A percentile compares a stretch with the other conserved stretches of the same genome.
Evolutionary conservation across 2,113 vertebrate species (phyloP).

Genomic region (Xiphophorus maculatus): DNA sequence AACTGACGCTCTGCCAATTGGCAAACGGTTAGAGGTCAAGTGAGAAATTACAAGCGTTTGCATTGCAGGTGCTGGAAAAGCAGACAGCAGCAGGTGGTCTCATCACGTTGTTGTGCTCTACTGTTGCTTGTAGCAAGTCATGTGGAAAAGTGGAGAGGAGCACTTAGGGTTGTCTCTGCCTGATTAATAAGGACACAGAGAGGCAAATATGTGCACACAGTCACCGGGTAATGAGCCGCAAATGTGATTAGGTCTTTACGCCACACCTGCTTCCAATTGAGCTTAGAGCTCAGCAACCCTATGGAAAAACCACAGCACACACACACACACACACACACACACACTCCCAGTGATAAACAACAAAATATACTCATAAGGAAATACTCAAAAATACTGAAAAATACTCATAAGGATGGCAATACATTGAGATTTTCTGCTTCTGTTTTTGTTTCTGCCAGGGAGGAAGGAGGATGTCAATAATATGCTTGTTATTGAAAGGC

Average conservation of each 20-base stretch:
- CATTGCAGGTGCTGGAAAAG: slow-evolving; percentile 66
- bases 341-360: slow-evolving; percentile 41
- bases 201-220: slow-evolving; percentile 81
- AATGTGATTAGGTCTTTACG: slow-evolving; percentile 81
- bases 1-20: slow-evolving; percentile 47
- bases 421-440: slow-evolving; percentile 15
- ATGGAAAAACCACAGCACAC: slow-evolving; percentile 47
- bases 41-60: slow-evolving; percentile 64
- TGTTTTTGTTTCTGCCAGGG: slow-evolving; percentile 13
- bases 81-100: slow-evolving; percentile 73
- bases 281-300: slow-evolving; percentile 66
- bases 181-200: slow-evolving; percentile 81
- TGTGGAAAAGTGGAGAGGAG: slow-evolving; percentile 80
- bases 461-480: not conserved
- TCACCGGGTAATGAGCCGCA: slow-evolving; percentile 78
- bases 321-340: slow-evolving; percentile 57
- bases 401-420: not conserved
- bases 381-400: not conserved
- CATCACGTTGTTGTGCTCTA: slow-evolving; percentile 72
- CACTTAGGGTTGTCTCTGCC: slow-evolving; percentile 76
- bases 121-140: slow-evolving; percentile 79
- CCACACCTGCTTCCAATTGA: slow-evolving; percentile 80
- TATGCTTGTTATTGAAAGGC: slow-evolving; percentile 30
- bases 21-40: slow-evolving; percentile 69
- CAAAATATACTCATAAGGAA: slow-evolving; percentile 4